Evolutionary conservation across 2,113 vertebrate genomes (phyloP).

Genomic region (Mirounga angustirostris): DNA sequence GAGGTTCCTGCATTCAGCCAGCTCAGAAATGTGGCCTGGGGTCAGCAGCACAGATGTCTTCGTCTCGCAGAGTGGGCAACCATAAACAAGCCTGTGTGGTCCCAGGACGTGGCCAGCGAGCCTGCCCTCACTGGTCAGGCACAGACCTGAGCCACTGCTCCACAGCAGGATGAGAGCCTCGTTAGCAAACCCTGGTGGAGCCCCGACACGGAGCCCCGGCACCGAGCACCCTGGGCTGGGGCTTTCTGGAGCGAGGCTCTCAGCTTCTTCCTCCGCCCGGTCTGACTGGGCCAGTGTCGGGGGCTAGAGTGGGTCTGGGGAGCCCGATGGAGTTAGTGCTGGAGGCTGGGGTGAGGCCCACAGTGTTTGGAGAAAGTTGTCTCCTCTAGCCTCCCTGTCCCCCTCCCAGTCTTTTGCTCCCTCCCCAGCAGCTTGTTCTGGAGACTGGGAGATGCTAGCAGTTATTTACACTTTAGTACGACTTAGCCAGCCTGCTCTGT

Average conservation of each 20-base stretch:
- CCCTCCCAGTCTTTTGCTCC: background rate
- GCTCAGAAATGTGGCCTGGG: background rate
- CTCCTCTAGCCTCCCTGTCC: background rate
- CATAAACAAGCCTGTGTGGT: fast-evolving
- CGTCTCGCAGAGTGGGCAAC: fast-evolving
- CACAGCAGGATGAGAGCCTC: fast-evolving
- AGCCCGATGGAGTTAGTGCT: background rate
- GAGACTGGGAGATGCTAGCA: background rate
- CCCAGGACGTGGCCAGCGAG: background rate
- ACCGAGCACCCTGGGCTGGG: background rate
- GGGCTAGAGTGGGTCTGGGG: background rate
- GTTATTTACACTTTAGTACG: background rate
- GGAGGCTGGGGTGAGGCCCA: background rate
- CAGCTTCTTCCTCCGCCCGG: background rate
- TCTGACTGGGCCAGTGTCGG: background rate
- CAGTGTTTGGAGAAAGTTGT: fast-evolving
- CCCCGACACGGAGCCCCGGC: background rate
- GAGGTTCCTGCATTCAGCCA: background rate
- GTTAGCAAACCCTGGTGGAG: background rate
- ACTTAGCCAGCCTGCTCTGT: background rate
- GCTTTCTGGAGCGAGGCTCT: background rate
- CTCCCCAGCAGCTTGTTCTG: background rate
- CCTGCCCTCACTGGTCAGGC: background rate
- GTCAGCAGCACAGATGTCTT: background rate
- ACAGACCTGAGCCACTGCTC: background rate